A percentile compares a stretch with the other conserved stretches of the same genome.
Evolutionary conservation across 2,797 vertebrate species (phyloP).

Genomic region (Acrossocheilus fasciatus): DNA sequence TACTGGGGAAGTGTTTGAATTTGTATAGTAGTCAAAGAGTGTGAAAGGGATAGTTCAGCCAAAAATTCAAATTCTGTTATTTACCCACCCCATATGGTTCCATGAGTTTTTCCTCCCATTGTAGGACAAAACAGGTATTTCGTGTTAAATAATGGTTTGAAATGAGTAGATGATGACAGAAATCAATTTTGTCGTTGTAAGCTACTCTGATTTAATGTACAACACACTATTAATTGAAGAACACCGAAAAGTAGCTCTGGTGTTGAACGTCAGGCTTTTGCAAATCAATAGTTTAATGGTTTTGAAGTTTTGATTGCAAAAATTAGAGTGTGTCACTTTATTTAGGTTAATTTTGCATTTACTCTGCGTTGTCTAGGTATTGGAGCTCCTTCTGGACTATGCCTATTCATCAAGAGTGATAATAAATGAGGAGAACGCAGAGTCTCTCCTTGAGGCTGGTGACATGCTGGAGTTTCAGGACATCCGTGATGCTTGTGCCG

Average conservation of each 20-base stretch:
- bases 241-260: background rate
- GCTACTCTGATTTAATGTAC: background rate
- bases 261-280: background rate
- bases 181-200: background rate
- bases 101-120: background rate
- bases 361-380: conserved; percentile 72
- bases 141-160: background rate
- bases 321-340: background rate
- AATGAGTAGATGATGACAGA: background rate
- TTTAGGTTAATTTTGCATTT: conserved; percentile 2
- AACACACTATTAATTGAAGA: background rate
- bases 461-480: conserved; percentile 99
- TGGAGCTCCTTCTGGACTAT: conserved; percentile 96
- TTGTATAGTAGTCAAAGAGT: background rate
- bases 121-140: no score
- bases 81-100: background rate
- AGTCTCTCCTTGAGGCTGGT: conserved; percentile 94
- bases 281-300: background rate
- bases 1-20: conserved; percentile 27
- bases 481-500: conserved; percentile 96
- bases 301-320: background rate
- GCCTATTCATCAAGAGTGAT: conserved; percentile 97
- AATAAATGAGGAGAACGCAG: conserved; percentile 97
- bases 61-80: background rate
- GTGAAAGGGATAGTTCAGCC: background rate